Conservation (phyloP, 2,888 invertebrate species). For the Cephus rjabovi region DNA sequence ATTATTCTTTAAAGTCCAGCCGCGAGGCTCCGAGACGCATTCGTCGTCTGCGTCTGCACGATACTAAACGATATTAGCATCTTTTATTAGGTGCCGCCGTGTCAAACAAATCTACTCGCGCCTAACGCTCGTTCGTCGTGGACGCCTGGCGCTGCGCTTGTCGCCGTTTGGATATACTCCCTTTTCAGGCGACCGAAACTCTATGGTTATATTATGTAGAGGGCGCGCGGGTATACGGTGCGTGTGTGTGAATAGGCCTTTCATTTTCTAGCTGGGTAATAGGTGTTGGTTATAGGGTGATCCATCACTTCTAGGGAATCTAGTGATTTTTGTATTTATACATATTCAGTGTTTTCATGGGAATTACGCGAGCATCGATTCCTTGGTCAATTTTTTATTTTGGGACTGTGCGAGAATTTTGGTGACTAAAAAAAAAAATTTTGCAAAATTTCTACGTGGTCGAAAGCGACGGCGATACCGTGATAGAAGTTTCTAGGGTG, state of each 20-base stretch:
- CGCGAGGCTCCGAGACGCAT: not conserved
- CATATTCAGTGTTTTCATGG: not conserved
- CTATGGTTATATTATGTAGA: not conserved
- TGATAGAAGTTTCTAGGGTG: not conserved
- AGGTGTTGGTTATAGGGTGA: not conserved
- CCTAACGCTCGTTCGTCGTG: constrained; percentile 41
- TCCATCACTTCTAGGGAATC: not conserved
- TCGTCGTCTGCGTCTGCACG: not conserved
- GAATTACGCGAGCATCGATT: not conserved
- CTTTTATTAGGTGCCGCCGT: constrained; percentile 55
- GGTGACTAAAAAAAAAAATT: not conserved
- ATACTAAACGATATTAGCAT: constrained; percentile 48
- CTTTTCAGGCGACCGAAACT: not conserved
- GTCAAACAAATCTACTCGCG: constrained; percentile 54
- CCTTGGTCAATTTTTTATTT: not conserved
- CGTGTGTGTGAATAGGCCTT: not conserved
- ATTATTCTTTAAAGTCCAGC: not conserved
- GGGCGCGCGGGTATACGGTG: not conserved
- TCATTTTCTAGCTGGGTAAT: not conserved
- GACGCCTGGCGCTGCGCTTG: constrained; percentile 30
- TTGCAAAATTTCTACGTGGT: not conserved
- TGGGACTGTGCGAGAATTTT: not conserved
- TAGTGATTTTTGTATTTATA: not conserved
- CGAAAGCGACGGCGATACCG: not conserved
- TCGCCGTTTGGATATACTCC: not conserved